Base-by-base conservation (phyloP, 2,113 vertebrate species). In the Rhabdornis inornatus region DNA sequence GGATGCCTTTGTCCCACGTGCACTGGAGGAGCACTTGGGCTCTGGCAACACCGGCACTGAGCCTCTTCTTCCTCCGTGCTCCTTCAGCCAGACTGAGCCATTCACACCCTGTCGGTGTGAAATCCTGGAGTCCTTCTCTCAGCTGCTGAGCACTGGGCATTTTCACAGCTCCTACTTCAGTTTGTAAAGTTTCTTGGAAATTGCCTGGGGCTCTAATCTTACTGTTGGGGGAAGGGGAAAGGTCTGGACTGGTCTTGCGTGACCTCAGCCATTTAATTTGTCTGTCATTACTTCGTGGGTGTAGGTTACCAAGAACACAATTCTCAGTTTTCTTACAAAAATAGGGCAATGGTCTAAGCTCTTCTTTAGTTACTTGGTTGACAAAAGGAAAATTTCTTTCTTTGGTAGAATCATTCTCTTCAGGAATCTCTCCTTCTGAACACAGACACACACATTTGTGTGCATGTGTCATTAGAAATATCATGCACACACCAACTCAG, bases 181-280 rank as follows among this genome's bases (percentile, higher is more conserved):
- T 80, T 57, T 40, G 37, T 33, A 31, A 64, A 60, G 70, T 92
- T 94, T 87, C 72, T 82, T 28, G 22, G 78, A 92, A 88, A 49
- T 93, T 75, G 57, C 87, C 50, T 23, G 64, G 27, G 53, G 93
- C 44, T 92, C 87, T 95, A 31, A 79, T 92, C 79, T 95, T 93
- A 77, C 63, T 66, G 23, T 14, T 60, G 64, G 91, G 74, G 68
- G 60, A 92, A 93, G 77, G 80, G 56, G 42, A 88, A 89, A 72
- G 22, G 71, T 87, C 83, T 90, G 92, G 88, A 42, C 57, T 64
- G 72, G 50, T 92, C 87, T 84, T 95, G 71, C 42, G 8, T 97
- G 88, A 96, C 87, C 59, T 93, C 77, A 85, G 90, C 69, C 80
- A 42, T 89, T 87, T 95, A 76, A 97, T 96, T 96, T 94, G 78